phyloP scores from a whole-genome alignment of 2,888 invertebrate genomes.

The Archips xylosteana region DNA sequence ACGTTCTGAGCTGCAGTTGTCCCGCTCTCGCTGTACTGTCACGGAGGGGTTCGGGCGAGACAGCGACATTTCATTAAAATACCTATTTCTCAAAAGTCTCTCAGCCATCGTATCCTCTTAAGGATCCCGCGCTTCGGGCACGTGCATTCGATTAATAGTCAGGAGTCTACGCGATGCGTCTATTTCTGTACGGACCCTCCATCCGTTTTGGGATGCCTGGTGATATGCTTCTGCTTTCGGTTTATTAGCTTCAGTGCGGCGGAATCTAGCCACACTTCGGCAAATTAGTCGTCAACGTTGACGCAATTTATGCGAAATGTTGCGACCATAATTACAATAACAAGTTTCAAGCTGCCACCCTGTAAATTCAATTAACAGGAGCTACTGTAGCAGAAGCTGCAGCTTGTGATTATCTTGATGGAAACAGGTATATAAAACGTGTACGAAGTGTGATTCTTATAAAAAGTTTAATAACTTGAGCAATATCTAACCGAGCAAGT shows the following conservation, averaged over 20 bases:
- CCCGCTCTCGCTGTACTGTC: no score
- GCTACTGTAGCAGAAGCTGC: neutral
- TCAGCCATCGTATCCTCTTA: no score
- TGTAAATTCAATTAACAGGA: slow-evolving; percentile 13
- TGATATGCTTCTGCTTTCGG: slow-evolving; percentile 12
- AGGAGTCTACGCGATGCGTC: slow-evolving; percentile 51
- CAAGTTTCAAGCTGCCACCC: neutral
- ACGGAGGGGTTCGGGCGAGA: no score
- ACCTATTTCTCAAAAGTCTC: no score
- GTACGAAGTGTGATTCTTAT: slow-evolving; percentile 4
- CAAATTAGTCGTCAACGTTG: neutral
- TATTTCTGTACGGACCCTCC: slow-evolving; percentile 54
- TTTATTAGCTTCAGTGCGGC: slow-evolving; percentile 20
- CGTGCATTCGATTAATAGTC: slow-evolving; percentile 58
- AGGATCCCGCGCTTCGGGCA: slow-evolving; percentile 51
- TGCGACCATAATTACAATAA: neutral
- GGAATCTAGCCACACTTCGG: neutral
- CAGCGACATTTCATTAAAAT: no score
- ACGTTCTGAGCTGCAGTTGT: no score
- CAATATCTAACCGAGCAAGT: slow-evolving; percentile 52
- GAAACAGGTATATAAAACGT: neutral
- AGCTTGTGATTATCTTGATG: neutral
- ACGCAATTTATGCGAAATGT: slow-evolving; percentile 1
- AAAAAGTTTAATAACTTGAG: slow-evolving; percentile 37
- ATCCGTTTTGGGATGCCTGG: slow-evolving; percentile 32